Evolutionary conservation across 2,888 invertebrate genomes (phyloP).

Genomic region (Sepioteuthis lessoniana): DNA sequence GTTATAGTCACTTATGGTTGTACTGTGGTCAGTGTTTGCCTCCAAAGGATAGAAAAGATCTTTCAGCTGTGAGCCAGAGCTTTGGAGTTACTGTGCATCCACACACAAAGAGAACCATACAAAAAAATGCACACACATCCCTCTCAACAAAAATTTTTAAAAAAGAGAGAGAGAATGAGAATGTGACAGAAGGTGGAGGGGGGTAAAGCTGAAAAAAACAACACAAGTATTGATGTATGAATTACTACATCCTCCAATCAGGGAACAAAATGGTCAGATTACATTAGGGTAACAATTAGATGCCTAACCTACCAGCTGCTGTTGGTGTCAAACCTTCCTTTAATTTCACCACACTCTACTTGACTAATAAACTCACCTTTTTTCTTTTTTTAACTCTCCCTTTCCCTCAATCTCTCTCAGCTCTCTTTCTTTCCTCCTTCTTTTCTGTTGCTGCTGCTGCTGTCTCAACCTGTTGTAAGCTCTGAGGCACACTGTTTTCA

Average conservation of each 20-base stretch:
- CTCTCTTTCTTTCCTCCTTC: not conserved
- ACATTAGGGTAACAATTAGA: conserved; percentile 18
- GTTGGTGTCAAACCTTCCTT: not conserved
- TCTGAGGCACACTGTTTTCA: not conserved
- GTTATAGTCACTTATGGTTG: no score
- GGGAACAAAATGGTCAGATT: conserved; percentile 33
- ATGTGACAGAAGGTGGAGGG: not conserved
- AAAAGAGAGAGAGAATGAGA: not conserved
- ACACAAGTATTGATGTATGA: conserved; percentile 14
- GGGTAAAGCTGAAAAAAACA: not conserved
- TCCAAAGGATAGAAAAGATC: not conserved
- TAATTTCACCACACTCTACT: not conserved
- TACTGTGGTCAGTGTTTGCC: not conserved
- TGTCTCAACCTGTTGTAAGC: not conserved
- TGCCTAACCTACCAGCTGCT: conserved; percentile 20
- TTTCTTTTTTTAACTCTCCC: not conserved
- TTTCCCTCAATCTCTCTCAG: not conserved
- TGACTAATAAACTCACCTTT: not conserved
- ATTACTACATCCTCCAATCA: conserved; percentile 33
- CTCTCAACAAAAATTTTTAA: not conserved
- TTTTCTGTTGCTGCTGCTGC: not conserved
- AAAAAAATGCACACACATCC: not conserved
- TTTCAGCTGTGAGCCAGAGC: not conserved
- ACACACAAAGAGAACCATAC: not conserved
- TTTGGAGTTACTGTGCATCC: not conserved